These are phyloP conservation scores for Corynorhinus townsendii DNA, from an alignment of 2,113 vertebrate species.

Conservation along the genomic window DNA sequence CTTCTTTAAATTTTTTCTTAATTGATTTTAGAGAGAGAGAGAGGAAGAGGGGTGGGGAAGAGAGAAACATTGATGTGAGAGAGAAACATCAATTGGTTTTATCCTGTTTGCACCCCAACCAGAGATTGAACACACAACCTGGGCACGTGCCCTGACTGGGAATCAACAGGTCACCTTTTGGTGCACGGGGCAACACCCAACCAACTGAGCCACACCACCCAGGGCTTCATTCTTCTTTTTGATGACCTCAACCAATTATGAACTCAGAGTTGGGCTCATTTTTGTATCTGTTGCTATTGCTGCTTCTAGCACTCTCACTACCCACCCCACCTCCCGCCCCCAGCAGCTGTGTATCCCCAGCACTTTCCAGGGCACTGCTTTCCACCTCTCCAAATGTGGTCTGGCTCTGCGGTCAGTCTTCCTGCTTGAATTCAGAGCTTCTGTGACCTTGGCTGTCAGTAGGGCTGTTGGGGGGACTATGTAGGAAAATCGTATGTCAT, in stretches of 20 bases:
- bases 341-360: not conserved
- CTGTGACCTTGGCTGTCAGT: not conserved
- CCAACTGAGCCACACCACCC: not conserved
- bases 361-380: not conserved
- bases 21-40: not conserved
- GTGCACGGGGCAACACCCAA: not conserved
- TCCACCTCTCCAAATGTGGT: not conserved
- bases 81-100: not conserved
- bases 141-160: too few relatives aligned
- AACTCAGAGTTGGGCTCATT: not conserved
- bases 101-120: not conserved
- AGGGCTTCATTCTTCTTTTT: not conserved
- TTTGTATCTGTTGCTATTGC: not conserved
- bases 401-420: not conserved
- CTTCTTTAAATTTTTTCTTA: not conserved
- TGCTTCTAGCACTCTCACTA: not conserved
- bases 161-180: not conserved
- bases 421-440: not conserved
- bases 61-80: not conserved
- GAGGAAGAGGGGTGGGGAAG: too few relatives aligned
- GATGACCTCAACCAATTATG: not conserved
- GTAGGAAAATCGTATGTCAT: rapidly evolving
- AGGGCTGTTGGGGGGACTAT: not conserved
- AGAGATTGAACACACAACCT: too few relatives aligned
- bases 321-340: not conserved